Evolutionary conservation across 2,888 invertebrate genomes (phyloP).

Genomic region (Meliscaeva auricollis): DNA sequence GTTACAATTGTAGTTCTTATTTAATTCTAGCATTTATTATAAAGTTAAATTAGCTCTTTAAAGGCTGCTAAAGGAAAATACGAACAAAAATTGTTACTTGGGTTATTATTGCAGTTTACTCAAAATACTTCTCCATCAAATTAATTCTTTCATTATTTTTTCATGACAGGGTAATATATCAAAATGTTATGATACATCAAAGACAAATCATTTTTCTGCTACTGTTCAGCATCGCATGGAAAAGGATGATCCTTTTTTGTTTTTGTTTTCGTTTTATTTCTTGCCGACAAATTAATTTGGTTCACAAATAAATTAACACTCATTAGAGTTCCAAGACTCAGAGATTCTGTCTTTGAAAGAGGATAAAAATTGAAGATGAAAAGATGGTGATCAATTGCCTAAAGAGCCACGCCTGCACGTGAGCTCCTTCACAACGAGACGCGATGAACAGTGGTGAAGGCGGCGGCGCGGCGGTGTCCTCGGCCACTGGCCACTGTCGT

Average conservation of each 20-base stretch:
- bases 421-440: constrained; percentile 14
- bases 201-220: constrained; percentile 48
- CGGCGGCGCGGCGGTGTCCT: constrained; percentile 1
- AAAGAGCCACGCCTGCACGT: constrained; percentile 50
- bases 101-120: no score
- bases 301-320: constrained; percentile 71
- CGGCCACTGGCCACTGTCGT: constrained; percentile 23
- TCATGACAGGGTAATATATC: not conserved
- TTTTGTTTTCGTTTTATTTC: constrained; percentile 11
- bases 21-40: no score
- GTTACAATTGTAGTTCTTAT: no score
- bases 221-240: constrained; percentile 38
- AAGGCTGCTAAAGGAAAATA: no score
- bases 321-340: constrained; percentile 60
- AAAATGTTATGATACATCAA: constrained; percentile 56
- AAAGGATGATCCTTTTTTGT: not conserved
- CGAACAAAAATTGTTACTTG: no score
- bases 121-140: no score
- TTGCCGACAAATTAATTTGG: constrained; percentile 66
- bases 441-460: not conserved
- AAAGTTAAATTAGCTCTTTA: no score
- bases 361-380: constrained; percentile 25
- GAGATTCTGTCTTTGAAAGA: constrained; percentile 31
- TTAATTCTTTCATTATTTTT: not conserved
- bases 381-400: constrained; percentile 42